Conservation (phyloP, 1,140 invertebrate genomes). For the Whitmania pigra region DNA sequence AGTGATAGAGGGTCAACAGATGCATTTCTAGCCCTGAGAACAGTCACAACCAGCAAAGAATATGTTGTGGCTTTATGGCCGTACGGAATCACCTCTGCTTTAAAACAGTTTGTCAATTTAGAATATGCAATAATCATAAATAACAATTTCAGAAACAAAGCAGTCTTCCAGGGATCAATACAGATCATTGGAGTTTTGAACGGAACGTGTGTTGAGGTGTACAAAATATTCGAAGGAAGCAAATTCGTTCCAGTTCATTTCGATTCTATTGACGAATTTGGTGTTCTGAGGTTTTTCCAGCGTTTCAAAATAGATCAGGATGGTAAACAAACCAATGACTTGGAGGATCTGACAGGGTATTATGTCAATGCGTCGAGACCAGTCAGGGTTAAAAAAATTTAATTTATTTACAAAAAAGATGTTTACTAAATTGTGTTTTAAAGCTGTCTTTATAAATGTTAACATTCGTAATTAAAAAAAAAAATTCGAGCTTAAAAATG, state of each 20-base stretch:
- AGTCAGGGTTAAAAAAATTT: not conserved
- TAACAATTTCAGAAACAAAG: not conserved
- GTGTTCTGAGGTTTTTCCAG: not conserved
- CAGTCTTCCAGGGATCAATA: slow-evolving; percentile 4
- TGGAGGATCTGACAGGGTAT: slow-evolving; percentile 12
- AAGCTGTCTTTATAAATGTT: too few species aligned
- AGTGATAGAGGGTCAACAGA: slow-evolving; percentile 18
- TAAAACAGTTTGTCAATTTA: too few species aligned
- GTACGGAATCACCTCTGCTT: not conserved
- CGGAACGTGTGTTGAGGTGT: slow-evolving; percentile 9
- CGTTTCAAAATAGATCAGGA: not conserved
- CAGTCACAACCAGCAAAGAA: not conserved
- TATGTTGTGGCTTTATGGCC: slow-evolving; percentile 5
- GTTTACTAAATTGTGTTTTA: too few species aligned
- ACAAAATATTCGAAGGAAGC: slow-evolving; percentile 3
- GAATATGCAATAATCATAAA: too few species aligned
- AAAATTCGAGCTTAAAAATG: too few species aligned
- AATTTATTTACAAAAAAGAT: too few species aligned
- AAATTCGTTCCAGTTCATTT: not conserved
- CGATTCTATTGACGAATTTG: not conserved
- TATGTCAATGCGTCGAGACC: slow-evolving; percentile 13
- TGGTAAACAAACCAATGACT: not conserved
- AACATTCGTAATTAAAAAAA: too few species aligned
- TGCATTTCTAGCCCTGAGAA: slow-evolving; percentile 8
- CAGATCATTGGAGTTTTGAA: not conserved